Evolutionary conservation across 1,140 invertebrate species (phyloP).

Genomic region (Camponotus floridanus): DNA sequence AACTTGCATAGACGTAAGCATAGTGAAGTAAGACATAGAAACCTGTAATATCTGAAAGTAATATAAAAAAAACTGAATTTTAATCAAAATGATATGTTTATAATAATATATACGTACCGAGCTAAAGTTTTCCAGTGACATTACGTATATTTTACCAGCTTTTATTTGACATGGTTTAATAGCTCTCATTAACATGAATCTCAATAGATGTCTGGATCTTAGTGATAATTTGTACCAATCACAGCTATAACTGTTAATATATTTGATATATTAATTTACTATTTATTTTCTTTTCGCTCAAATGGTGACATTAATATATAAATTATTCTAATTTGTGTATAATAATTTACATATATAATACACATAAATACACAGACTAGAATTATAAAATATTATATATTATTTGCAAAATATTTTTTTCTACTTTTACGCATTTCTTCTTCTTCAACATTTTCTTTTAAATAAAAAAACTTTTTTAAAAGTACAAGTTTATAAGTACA

Average conservation of each 20-base stretch:
- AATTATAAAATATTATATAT: background rate
- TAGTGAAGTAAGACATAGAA: constrained; percentile 17
- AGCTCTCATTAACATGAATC: constrained; percentile 62
- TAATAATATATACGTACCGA: constrained; percentile 59
- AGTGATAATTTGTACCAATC: constrained; percentile 68
- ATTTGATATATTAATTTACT: background rate
- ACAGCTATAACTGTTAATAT: constrained; percentile 31
- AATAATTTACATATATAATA: background rate
- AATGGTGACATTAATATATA: background rate
- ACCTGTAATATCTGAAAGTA: constrained; percentile 25
- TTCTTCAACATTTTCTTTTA: background rate
- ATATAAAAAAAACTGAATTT: background rate
- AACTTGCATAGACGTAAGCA: constrained; percentile 23
- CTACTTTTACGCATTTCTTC: background rate
- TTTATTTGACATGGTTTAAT: constrained; percentile 67
- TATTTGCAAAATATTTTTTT: background rate
- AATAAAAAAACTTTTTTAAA: no score
- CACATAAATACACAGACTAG: background rate
- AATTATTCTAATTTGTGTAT: background rate
- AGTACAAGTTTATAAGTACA: no score
- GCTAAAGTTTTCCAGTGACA: constrained; percentile 69
- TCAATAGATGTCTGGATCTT: constrained; percentile 64
- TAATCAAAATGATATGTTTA: background rate
- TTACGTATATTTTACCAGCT: constrained; percentile 66
- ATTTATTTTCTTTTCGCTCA: background rate